Percentiles rank a stretch among this genome's conserved stretches.
phyloP scores from a whole-genome alignment of 2,113 vertebrate species.

The Oxyura jamaicensis region DNA sequence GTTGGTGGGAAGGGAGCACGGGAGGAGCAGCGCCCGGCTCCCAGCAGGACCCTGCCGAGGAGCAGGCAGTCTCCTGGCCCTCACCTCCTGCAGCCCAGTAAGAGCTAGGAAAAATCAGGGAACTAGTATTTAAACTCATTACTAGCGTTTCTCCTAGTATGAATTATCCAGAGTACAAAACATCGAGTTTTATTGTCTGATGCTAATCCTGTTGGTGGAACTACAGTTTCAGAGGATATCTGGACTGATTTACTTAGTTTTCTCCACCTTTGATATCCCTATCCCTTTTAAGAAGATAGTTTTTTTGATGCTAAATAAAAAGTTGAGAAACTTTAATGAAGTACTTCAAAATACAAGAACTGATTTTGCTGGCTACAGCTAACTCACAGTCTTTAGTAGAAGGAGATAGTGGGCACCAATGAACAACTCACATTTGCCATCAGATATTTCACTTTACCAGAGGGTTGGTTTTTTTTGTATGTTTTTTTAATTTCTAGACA shows the following conservation, averaged over 20 bases:
- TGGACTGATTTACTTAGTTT: constrained; percentile 6
- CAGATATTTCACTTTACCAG: neutral
- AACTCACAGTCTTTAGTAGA: neutral
- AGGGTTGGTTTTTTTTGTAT: neutral
- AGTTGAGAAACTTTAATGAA: constrained; percentile 14
- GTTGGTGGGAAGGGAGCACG: neutral
- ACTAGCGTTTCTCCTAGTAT: neutral
- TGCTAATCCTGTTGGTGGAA: constrained; percentile 25
- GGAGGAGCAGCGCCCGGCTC: neutral
- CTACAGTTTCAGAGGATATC: constrained; percentile 29
- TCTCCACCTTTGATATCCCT: constrained; percentile 1
- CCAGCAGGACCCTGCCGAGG: neutral
- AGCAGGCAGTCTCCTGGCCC: neutral
- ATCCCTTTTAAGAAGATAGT: neutral
- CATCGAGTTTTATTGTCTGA: constrained; percentile 35
- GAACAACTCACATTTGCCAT: neutral
- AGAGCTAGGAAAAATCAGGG: neutral
- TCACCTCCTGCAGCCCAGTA: neutral
- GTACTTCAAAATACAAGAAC: neutral
- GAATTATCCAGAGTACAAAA: constrained; percentile 33
- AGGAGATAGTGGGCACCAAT: neutral
- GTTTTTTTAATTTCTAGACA: neutral
- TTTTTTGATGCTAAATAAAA: neutral
- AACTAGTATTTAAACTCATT: constrained; percentile 25
- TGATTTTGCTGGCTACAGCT: neutral